These are phyloP conservation scores for Nothocercus nigrocapillus DNA, from an alignment of 2,113 vertebrate species.

Conservation along the genomic window DNA sequence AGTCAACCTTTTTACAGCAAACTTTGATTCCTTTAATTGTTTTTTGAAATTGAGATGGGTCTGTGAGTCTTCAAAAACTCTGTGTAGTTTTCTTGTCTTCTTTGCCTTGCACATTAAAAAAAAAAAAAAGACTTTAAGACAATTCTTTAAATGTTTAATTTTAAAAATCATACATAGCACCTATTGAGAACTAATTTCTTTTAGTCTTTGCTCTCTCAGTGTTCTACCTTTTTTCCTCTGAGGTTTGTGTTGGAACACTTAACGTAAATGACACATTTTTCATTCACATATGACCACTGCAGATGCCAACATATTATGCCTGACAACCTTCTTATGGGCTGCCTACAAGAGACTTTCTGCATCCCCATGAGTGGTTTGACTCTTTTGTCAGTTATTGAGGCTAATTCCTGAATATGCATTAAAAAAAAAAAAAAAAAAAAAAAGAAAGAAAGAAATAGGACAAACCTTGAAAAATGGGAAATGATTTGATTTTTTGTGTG, in stretches of 20 bases:
- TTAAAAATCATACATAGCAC: neutral
- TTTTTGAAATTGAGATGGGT: neutral
- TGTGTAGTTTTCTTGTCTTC: neutral
- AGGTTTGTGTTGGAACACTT: neutral
- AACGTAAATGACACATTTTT: neutral
- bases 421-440: neutral
- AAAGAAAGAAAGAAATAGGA: neutral
- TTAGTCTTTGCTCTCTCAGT: neutral
- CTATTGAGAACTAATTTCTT: neutral
- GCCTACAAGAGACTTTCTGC: neutral
- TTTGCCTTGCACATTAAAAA: neutral
- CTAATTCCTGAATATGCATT: neutral
- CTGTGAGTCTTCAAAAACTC: neutral
- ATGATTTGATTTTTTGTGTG: neutral
- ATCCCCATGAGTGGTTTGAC: neutral
- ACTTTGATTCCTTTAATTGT: neutral
- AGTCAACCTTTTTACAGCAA: neutral
- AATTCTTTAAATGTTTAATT: neutral
- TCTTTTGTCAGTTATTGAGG: neutral
- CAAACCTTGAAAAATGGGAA: neutral
- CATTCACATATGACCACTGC: neutral
- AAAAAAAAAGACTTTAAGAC: neutral
- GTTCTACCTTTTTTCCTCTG: neutral
- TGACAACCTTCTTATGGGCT: neutral
- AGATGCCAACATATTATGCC: neutral